Evolutionary conservation across 2,888 invertebrate species (phyloP).

Genomic region (Zaprionus lineosus): DNA sequence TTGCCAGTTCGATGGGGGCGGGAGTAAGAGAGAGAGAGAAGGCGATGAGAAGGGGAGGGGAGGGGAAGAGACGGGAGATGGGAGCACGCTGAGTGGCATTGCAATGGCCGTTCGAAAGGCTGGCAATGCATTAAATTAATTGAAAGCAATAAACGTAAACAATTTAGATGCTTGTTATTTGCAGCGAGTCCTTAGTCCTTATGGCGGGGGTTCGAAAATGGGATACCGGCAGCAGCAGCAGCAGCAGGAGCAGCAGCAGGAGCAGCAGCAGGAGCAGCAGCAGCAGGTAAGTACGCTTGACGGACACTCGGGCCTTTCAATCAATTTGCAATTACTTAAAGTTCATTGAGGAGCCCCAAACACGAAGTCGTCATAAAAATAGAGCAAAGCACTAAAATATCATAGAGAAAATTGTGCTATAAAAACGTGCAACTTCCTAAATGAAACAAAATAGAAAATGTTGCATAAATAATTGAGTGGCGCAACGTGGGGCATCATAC

Average conservation of each 20-base stretch:
- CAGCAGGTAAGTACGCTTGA: too few relatives aligned
- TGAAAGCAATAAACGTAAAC: slow-evolving; percentile 71
- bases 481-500: slow-evolving; percentile 18
- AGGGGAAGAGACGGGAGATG: not conserved
- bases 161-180: slow-evolving; percentile 54
- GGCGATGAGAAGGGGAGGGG: not conserved
- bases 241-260: too few relatives aligned
- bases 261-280: too few relatives aligned
- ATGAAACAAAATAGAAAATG: slow-evolving; percentile 61
- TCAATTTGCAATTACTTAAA: slow-evolving; percentile 80
- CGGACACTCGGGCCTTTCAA: slow-evolving; percentile 56
- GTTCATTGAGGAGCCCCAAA: slow-evolving; percentile 67
- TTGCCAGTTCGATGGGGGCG: not conserved
- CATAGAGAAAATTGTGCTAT: slow-evolving; percentile 45
- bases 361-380: slow-evolving; percentile 75
- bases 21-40: not conserved
- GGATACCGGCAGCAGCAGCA: too few relatives aligned
- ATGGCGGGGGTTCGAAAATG: not conserved
- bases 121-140: slow-evolving; percentile 71
- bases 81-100: not conserved
- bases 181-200: not conserved
- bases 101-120: slow-evolving; percentile 32
- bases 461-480: slow-evolving; percentile 75
- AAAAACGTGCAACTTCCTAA: slow-evolving; percentile 53
- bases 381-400: slow-evolving; percentile 31